Conservation (phyloP, 2,797 vertebrate genomes). For the Diplodus sargus region DNA sequence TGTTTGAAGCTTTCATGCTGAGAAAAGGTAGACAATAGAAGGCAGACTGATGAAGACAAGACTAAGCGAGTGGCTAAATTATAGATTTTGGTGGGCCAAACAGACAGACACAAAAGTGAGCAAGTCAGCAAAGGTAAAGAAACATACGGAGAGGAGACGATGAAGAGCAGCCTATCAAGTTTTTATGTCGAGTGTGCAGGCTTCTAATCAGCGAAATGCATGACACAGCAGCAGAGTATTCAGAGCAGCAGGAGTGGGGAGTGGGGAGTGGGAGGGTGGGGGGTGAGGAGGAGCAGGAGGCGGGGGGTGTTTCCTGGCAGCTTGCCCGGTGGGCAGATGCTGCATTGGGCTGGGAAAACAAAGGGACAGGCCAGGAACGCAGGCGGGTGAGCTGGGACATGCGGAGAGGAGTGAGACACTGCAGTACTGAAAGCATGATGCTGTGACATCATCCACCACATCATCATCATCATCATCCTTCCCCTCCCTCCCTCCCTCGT, state of each 20-base stretch:
- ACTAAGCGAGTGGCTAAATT: background rate
- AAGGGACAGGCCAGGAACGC: constrained; percentile 67
- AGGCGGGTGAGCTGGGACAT: constrained; percentile 50
- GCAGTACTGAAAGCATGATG: constrained; percentile 54
- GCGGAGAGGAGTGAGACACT: constrained; percentile 58
- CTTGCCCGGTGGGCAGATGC: constrained; percentile 73
- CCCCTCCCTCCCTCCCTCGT: background rate
- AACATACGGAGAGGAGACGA: constrained; percentile 24
- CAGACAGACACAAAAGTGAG: constrained; percentile 19
- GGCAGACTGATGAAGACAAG: background rate
- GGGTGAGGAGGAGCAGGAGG: constrained; percentile 14
- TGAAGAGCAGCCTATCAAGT: constrained; percentile 56
- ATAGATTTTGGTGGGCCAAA: background rate
- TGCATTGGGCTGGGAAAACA: constrained; percentile 73
- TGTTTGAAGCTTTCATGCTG: background rate
- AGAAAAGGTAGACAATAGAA: background rate
- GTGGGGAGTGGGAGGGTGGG: background rate
- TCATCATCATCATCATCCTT: background rate
- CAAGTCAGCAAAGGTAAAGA: constrained; percentile 26
- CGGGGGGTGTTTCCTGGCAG: constrained; percentile 61
- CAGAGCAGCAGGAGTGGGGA: constrained; percentile 50
- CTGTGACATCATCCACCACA: constrained; percentile 62
- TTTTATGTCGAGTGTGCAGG: constrained; percentile 74
- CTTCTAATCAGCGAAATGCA: constrained; percentile 81
- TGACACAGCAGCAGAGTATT: constrained; percentile 75